Conservation (phyloP, 2,113 vertebrate genomes). For the Mola mola region DNA sequence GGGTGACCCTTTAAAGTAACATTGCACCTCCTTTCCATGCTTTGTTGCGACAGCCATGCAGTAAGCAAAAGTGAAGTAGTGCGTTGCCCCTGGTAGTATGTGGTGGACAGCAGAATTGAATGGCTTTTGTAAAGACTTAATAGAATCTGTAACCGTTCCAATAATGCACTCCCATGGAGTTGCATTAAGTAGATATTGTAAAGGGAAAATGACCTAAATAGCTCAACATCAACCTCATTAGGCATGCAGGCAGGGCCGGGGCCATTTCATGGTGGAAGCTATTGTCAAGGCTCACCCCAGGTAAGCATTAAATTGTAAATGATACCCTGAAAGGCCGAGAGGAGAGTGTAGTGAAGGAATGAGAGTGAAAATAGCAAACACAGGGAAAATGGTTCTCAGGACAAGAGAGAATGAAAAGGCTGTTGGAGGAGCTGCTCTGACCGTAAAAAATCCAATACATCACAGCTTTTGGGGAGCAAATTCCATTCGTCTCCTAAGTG, state of each 20-base stretch:
- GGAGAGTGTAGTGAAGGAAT: constrained; percentile 70
- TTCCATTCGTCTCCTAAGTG: constrained; percentile 86
- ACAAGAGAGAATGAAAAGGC: constrained; percentile 90
- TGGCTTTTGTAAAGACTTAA: constrained; percentile 97
- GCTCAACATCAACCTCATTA: constrained; percentile 96
- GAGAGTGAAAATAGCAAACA: constrained; percentile 82
- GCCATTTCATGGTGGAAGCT: constrained; percentile 89
- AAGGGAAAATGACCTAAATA: constrained; percentile 97
- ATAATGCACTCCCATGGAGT: constrained; percentile 96
- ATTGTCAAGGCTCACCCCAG: constrained; percentile 95
- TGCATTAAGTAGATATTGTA: constrained; percentile 99
- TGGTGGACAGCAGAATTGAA: constrained; percentile 86
- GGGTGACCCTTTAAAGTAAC: constrained; percentile 64
- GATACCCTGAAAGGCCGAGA: constrained; percentile 90
- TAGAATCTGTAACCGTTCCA: constrained; percentile 96
- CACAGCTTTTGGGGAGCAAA: constrained; percentile 87
- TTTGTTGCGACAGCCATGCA: constrained; percentile 79
- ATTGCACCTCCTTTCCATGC: constrained; percentile 71
- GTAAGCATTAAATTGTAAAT: constrained; percentile 99
- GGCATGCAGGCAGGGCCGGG: constrained; percentile 88
- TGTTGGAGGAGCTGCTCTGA: constrained; percentile 86
- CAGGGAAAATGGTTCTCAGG: constrained; percentile 92
- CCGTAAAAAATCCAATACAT: constrained; percentile 95
- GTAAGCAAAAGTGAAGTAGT: constrained; percentile 80
- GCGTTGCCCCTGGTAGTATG: constrained; percentile 84